Percentiles rank a stretch among this genome's conserved stretches.
phyloP scores from a whole-genome alignment of 2,113 vertebrate genomes.

The Eulacestoma nigropectus region DNA sequence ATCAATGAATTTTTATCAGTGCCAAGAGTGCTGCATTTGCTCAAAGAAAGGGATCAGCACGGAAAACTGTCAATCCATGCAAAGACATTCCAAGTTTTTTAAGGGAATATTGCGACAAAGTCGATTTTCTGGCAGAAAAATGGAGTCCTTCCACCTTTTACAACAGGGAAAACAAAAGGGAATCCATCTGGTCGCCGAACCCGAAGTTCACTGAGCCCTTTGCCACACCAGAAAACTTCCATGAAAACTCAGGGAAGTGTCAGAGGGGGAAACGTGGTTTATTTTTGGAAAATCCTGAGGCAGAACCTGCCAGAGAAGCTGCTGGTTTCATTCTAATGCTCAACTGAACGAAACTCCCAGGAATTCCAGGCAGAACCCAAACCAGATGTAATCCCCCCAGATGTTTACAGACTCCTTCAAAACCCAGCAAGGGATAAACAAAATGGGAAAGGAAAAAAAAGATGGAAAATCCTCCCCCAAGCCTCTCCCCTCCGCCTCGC shows the following conservation, averaged over 20 bases:
- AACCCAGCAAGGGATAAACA: background rate
- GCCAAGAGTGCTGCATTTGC: background rate
- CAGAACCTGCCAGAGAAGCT: background rate
- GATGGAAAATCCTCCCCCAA: too few relatives aligned
- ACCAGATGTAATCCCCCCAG: background rate
- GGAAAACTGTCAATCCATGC: background rate
- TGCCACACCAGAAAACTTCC: background rate
- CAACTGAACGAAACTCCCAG: background rate
- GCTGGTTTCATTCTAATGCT: background rate
- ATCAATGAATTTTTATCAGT: too few relatives aligned
- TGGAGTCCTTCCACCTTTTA: background rate
- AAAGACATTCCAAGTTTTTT: background rate
- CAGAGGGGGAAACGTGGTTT: background rate
- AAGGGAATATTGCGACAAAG: background rate
- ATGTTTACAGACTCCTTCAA: background rate
- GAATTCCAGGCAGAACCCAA: constrained; percentile 7
- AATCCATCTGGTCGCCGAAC: background rate
- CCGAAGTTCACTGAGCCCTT: background rate
- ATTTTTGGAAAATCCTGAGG: background rate
- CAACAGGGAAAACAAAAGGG: background rate
- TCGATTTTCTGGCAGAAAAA: background rate
- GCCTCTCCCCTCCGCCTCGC: background rate
- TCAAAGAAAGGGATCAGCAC: background rate
- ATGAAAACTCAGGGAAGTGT: background rate
- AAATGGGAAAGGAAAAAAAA: background rate